Conservation (phyloP, 2,113 vertebrate genomes). For the Lophura nycthemera region DNA sequence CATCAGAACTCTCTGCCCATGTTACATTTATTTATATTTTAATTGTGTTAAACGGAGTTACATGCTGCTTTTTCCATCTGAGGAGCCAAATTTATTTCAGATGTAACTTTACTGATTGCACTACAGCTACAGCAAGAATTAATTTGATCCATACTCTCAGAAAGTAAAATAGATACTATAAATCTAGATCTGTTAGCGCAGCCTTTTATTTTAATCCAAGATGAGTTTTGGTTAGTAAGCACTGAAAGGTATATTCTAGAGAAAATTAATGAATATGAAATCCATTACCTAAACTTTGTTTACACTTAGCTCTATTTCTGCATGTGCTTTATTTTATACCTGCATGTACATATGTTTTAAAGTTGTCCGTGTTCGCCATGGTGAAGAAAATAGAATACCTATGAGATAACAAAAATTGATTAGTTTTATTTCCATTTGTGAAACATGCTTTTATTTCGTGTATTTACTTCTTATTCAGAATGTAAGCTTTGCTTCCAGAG, state of each 20-base stretch:
- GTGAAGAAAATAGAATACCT: neutral
- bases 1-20: neutral
- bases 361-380: neutral
- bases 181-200: neutral
- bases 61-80: neutral
- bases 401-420: neutral
- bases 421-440: neutral
- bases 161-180: neutral
- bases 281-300: neutral
- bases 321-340: neutral
- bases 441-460: neutral
- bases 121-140: slow-evolving; percentile 8
- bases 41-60: slow-evolving; percentile 1
- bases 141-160: slow-evolving; percentile 14
- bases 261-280: neutral
- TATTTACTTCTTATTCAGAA: neutral
- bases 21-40: slow-evolving; percentile 50
- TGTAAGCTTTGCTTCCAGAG: neutral
- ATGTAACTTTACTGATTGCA: slow-evolving; percentile 43
- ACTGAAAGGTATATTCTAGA: neutral
- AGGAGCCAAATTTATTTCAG: slow-evolving; percentile 47
- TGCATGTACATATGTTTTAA: neutral
- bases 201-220: slow-evolving; percentile 13
- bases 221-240: neutral
- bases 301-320: neutral